Base-by-base conservation (phyloP, 2,797 vertebrate species). In the Nothura maculosa region DNA sequence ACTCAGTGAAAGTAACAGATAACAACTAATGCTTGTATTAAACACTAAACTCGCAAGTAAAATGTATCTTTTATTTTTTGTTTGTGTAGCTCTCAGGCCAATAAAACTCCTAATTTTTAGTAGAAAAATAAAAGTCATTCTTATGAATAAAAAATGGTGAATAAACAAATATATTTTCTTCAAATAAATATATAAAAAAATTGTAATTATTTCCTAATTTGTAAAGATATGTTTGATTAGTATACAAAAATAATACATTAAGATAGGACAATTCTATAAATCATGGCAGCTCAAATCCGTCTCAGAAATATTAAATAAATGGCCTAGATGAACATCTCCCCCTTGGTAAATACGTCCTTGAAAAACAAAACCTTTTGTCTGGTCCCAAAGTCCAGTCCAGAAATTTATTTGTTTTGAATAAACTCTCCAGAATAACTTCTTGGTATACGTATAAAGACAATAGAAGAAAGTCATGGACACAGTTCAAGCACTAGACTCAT, bases 111-210 rank as follows among this genome's bases (percentile, higher is more conserved):
- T 78, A 61, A 45, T 66, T 69, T 36, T 76, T 89, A 57, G 36
- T 57, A 72, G 36, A 36, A 54, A 76, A 9, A 19, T 17, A 2
- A 61, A 81, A 72, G 3, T 7, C 70, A 72, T 43, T 67, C 16
- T 78, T 30, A 32, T 78, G 57, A 81, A 77, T 60, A 67, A 32
- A 11, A 70, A n/a, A n/a, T n/a, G n/a, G n/a, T n/a, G n/a, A n/a
- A n/a, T n/a, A n/a, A n/a, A n/a, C 27, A 42, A 36, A 81, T 57
- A 48, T 86, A 64, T 84, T 96, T 82, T 66, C 36, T n/a, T 50
- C 10, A 61, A 38, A 27, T 61, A 25, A 27, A 13, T 38, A 61
- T 5, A 38, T 3, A 52, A 28, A 52, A 52, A 30, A 52, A 4
- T 19, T 34, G 64, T 19, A 30, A 64, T 6, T 36, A 61, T 11